These are phyloP conservation scores for Odontamblyopus lacepedii DNA, from an alignment of 2,797 vertebrate genomes.

Conservation along the genomic window DNA sequence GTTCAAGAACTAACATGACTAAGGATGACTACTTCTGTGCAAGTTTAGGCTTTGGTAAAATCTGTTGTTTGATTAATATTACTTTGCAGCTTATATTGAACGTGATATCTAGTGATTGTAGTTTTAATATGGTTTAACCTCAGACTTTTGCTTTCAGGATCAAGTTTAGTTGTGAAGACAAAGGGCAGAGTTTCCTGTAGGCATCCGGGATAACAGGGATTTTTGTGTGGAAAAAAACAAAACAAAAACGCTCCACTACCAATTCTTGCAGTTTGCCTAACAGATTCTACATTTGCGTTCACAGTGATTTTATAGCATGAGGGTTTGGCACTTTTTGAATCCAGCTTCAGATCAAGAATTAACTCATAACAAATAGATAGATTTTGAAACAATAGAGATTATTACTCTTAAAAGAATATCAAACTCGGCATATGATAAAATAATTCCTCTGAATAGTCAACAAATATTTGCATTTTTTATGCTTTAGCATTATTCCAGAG, in stretches of 20 bases:
- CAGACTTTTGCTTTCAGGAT: slow-evolving; percentile 58
- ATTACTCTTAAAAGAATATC: too few relatives aligned
- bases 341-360: neutral
- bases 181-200: slow-evolving; percentile 63
- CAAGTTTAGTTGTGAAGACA: slow-evolving; percentile 58
- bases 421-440: neutral
- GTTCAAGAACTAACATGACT: slow-evolving; percentile 15
- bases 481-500: too few relatives aligned
- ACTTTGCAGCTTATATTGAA: slow-evolving; percentile 29
- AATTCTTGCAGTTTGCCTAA: slow-evolving; percentile 3
- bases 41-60: slow-evolving; percentile 12
- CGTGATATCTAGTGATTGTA: slow-evolving; percentile 37
- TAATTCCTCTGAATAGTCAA: neutral
- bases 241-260: neutral
- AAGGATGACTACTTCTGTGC: neutral
- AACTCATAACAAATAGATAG: neutral
- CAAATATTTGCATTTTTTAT: too few relatives aligned
- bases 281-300: neutral
- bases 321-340: neutral
- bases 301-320: neutral
- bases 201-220: slow-evolving; percentile 29
- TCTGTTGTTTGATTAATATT: slow-evolving; percentile 30
- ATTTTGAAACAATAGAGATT: too few relatives aligned
- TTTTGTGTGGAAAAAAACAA: slow-evolving; percentile 13
- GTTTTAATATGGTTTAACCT: slow-evolving; percentile 37